These are phyloP conservation scores for Chironomus striatipennis DNA, from an alignment of 1,140 invertebrate genomes.

Conservation along the genomic window DNA sequence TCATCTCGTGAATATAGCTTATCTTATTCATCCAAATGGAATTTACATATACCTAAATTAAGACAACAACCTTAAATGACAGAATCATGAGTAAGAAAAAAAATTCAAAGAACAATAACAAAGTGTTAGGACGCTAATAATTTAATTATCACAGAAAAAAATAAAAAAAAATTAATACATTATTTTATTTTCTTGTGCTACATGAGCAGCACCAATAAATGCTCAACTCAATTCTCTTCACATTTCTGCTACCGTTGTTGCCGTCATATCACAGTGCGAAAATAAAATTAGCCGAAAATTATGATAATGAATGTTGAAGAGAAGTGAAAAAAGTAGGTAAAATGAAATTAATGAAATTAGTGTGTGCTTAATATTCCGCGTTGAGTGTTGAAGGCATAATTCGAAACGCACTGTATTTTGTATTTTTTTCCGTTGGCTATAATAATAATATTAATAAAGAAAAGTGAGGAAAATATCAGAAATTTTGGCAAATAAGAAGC, in stretches of 20 bases:
- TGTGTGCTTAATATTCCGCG: conserved; percentile 21
- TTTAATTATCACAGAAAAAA: background rate
- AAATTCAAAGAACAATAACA: too few relatives aligned
- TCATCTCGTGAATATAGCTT: too few relatives aligned
- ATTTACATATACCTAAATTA: too few relatives aligned
- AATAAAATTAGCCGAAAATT: conserved; percentile 16
- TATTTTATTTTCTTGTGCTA: background rate
- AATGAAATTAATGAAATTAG: conserved; percentile 19
- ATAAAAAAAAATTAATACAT: too few relatives aligned
- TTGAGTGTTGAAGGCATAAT: conserved; percentile 17
- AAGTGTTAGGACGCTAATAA: background rate
- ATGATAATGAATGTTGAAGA: conserved; percentile 17
- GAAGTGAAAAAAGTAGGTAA: background rate
- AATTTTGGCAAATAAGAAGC: background rate
- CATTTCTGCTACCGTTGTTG: background rate
- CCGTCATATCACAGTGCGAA: conserved; percentile 5
- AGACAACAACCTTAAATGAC: too few relatives aligned
- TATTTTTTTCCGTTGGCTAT: background rate
- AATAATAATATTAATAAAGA: background rate
- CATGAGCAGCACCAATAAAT: too few relatives aligned
- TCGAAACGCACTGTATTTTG: background rate
- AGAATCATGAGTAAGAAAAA: too few relatives aligned
- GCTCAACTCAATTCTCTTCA: too few relatives aligned
- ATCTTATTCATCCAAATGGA: too few relatives aligned
- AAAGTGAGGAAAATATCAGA: background rate